Base-by-base conservation (phyloP, 2,113 vertebrate genomes). In the Rhynchopsitta pachyrhyncha region DNA sequence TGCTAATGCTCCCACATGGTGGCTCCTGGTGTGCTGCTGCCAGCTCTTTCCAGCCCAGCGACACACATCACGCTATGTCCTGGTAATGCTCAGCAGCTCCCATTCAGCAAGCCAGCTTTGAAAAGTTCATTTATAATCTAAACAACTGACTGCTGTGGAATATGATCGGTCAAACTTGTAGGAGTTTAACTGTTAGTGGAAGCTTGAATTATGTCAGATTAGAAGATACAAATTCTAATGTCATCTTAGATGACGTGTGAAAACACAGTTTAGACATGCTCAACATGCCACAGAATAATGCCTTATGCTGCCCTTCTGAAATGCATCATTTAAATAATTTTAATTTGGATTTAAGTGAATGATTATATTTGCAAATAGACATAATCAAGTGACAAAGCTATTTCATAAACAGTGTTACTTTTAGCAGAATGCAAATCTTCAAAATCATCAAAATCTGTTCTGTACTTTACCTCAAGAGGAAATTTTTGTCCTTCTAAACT, bases 401-500 rank as follows among this genome's bases (percentile, higher is more conserved):
- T 55, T 80, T 63, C 68, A n/a, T 66, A 77, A 62, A 82, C 76
- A 88, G 53, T n/a, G 52, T 39, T 71, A 52, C 37, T 70, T 86
- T 47, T 23, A 59, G 23, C 67, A 93, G 41, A 94, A 92, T 6
- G 4, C n/a, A 63, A 22, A 86, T 29, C 11, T 7, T 59, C 24
- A 31, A 78, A 39, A 82, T 67, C 5, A 12, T 64, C 27, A 39
- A 93, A 63, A 87, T 77, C 27, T 31, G 62, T 23, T 78, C 22
- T 7, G 11, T 82, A 88, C 60, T 71, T 97, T 98, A 99, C 99
- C 99, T 99, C 99, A 69, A 99, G 98, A 50, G 99, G 99, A 97
- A 98, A 99, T 93, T 98, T 99, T 91, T 98, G 98, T 93, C 99
- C 99, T 93, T 99, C 98, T 94, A 99, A 97, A 86, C 99, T 98